Conservation (phyloP, 2,113 vertebrate species). For the Forbesichthys agassizii region DNA sequence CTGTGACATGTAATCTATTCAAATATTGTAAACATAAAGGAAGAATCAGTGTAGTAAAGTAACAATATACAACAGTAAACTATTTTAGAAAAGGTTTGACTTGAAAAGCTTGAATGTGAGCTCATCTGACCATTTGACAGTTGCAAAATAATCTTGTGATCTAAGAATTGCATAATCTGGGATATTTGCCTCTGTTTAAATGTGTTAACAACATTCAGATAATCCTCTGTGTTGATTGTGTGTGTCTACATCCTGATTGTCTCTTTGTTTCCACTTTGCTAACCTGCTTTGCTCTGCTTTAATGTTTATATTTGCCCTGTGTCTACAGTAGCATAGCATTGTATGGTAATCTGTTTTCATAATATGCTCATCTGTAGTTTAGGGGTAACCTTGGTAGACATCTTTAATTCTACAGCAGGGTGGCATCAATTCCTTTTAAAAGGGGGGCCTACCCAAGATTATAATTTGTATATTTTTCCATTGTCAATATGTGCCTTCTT, state of each 20-base stretch:
- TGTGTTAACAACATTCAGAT: slow-evolving; percentile 9
- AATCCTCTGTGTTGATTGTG: slow-evolving; percentile 5
- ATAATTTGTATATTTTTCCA: neutral
- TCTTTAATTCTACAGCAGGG: slow-evolving; percentile 3
- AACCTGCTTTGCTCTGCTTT: slow-evolving; percentile 58
- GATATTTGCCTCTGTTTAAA: neutral
- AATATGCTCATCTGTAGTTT: slow-evolving; percentile 19
- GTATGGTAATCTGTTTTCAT: slow-evolving; percentile 26
- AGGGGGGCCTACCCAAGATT: neutral
- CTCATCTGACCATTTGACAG: neutral
- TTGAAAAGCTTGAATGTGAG: neutral
- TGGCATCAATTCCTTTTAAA: slow-evolving; percentile 14
- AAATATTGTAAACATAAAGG: no score
- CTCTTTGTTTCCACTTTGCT: slow-evolving; percentile 52
- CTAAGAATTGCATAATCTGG: neutral
- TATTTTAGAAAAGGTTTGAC: no score
- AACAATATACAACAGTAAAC: no score
- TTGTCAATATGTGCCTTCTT: neutral
- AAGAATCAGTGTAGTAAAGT: no score
- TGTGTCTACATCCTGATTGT: slow-evolving; percentile 26
- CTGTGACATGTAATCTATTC: no score
- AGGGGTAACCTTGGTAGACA: slow-evolving; percentile 13
- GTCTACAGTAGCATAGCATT: slow-evolving; percentile 19
- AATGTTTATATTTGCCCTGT: slow-evolving; percentile 30
- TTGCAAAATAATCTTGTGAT: neutral